Conservation (phyloP, 1,140 invertebrate species). For the Ceratina australensis region DNA sequence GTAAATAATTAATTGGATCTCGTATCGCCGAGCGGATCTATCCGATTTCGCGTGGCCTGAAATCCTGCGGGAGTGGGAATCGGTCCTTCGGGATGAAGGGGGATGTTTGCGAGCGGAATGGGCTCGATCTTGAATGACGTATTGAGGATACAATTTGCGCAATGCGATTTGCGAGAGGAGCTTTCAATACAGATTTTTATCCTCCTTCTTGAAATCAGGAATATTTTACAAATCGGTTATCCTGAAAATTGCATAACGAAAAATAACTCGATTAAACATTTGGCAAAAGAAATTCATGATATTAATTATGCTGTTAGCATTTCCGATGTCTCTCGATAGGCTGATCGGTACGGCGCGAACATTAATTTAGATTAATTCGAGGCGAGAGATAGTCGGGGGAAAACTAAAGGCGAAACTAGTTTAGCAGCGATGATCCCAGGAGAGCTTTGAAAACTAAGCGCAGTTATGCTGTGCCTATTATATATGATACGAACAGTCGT, state of each 20-base stretch:
- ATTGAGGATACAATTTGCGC: too few species aligned
- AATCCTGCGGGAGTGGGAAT: not conserved
- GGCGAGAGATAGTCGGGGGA: conserved; percentile 13
- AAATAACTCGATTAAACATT: not conserved
- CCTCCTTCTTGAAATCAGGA: too few species aligned
- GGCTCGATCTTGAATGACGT: too few species aligned
- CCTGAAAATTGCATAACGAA: too few species aligned
- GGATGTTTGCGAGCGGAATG: not conserved
- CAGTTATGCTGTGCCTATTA: conserved; percentile 19
- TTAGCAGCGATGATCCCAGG: conserved; percentile 36
- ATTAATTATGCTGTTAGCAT: too few species aligned
- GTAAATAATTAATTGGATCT: conserved; percentile 20
- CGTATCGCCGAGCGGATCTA: not conserved
- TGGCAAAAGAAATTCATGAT: too few species aligned
- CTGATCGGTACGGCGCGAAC: conserved; percentile 28
- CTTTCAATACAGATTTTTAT: too few species aligned
- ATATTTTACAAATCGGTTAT: too few species aligned
- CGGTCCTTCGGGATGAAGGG: not conserved
- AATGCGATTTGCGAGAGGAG: too few species aligned
- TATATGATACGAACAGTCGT: conserved; percentile 26
- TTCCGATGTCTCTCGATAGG: not conserved
- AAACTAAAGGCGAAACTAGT: conserved; percentile 50
- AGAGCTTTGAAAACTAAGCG: conserved; percentile 51
- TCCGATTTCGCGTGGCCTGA: not conserved
- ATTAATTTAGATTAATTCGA: conserved; percentile 73